These are phyloP conservation scores for Siderastrea radians DNA, from an alignment of 92 coral and sea anemone species.

Conservation along the genomic window DNA sequence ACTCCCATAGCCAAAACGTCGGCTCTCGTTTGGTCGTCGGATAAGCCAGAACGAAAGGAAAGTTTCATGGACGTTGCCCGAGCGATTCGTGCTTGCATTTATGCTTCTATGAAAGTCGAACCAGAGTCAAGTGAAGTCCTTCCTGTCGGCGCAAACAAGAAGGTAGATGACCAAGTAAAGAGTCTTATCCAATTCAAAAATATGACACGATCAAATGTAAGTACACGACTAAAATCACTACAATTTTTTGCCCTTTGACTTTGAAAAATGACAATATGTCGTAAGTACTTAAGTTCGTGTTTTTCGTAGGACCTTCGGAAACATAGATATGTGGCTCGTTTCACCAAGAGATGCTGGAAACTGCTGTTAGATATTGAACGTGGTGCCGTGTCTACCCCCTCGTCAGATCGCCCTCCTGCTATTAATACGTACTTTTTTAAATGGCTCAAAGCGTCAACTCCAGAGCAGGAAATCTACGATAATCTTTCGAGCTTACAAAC, in stretches of 20 bases:
- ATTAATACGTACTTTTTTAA: constrained; percentile 11
- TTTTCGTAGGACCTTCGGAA: not conserved
- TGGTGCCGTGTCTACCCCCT: not conserved
- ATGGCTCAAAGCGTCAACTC: constrained; percentile 13
- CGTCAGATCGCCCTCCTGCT: not conserved
- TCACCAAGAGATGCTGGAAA: constrained; percentile 7
- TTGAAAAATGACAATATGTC: not conserved
- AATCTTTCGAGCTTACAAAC: not conserved
- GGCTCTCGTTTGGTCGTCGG: not conserved
- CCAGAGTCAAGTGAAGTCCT: constrained; percentile 6
- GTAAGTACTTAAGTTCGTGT: not conserved
- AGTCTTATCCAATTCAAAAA: not conserved
- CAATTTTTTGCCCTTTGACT: not conserved
- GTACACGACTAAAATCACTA: not conserved
- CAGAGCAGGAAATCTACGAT: not conserved
- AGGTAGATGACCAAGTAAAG: not conserved
- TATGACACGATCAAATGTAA: constrained; percentile 14
- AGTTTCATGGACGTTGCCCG: not conserved
- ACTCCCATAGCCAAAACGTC: not conserved
- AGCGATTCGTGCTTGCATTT: not conserved
- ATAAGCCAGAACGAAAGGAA: not conserved
- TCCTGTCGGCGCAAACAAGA: not conserved
- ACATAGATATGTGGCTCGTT: constrained; percentile 2
- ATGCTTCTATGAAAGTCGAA: not conserved
- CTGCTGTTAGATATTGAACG: not conserved